Conservation (phyloP, 2,113 vertebrate genomes). For the Mystacornis crossleyi region DNA sequence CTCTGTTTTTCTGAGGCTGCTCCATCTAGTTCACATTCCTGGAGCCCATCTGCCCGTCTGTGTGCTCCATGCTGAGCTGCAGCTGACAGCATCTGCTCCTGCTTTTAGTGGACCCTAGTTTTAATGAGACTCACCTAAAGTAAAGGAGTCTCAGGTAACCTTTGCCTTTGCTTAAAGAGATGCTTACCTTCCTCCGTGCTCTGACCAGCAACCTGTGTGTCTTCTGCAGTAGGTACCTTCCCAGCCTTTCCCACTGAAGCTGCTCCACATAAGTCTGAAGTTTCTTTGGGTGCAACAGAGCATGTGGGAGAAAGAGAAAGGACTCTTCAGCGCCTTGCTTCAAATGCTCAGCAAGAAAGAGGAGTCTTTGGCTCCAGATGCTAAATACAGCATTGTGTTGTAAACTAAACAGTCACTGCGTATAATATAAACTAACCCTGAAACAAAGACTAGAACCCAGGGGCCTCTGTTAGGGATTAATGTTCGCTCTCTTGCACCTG, state of each 20-base stretch:
- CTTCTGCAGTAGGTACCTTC: not conserved
- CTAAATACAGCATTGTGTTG: not conserved
- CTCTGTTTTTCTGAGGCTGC: not conserved
- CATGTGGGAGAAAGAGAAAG: not conserved
- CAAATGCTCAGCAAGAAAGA: not conserved
- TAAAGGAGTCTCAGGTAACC: not conserved
- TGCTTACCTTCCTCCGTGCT: not conserved
- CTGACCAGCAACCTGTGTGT: not conserved
- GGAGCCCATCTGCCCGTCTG: not conserved
- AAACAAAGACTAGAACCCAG: not conserved
- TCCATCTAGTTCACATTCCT: not conserved
- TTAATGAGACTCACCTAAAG: not conserved
- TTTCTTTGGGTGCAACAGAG: not conserved
- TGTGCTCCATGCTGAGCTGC: not conserved
- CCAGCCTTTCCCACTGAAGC: not conserved
- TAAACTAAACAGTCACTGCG: not conserved
- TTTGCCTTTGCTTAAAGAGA: not conserved
- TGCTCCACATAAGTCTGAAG: not conserved
- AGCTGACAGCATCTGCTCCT: not conserved
- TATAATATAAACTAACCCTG: slow-evolving; percentile 26
- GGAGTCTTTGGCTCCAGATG: not conserved
- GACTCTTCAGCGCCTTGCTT: not conserved
- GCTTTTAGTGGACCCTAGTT: not conserved
- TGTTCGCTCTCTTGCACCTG: not conserved
- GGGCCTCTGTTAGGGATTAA: not conserved